phyloP scores from a whole-genome alignment of 2,888 invertebrate genomes.

The Perithous albicinctus region DNA sequence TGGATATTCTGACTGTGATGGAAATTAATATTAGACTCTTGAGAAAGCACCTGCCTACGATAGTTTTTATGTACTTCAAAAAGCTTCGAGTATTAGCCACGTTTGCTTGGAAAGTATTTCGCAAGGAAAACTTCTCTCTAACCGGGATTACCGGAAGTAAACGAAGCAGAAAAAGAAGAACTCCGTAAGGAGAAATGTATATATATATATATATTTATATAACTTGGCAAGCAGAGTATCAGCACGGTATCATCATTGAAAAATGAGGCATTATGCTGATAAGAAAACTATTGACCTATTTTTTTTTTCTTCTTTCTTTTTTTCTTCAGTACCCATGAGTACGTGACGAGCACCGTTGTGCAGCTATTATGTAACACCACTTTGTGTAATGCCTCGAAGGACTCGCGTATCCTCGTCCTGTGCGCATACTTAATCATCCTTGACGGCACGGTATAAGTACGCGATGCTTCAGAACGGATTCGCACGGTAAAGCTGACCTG shows the following conservation, averaged over 20 bases:
- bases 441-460: background rate
- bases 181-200: background rate
- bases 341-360: constrained; percentile 1
- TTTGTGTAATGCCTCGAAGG: constrained; percentile 41
- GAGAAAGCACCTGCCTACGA: constrained; percentile 22
- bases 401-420: constrained; percentile 6
- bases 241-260: constrained; percentile 4
- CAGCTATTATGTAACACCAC: constrained; percentile 43
- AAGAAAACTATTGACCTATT: constrained; percentile 44
- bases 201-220: constrained; percentile 2
- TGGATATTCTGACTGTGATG: constrained; percentile 24
- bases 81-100: constrained; percentile 43
- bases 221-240: background rate
- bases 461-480: constrained; percentile 5
- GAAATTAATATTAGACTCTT: constrained; percentile 53
- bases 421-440: constrained; percentile 32
- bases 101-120: constrained; percentile 22
- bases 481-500: constrained; percentile 7
- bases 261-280: constrained; percentile 39
- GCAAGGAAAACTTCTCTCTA: constrained; percentile 18
- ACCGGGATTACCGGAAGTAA: constrained; percentile 24
- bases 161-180: constrained; percentile 12
- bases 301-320: too few species aligned
- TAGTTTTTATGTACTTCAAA: constrained; percentile 22
- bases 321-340: constrained; percentile 40